Evolutionary conservation across 1,140 invertebrate species (phyloP), one percentile per base, ranked within the genome.

Genomic region (Drosophila santomea): DNA sequence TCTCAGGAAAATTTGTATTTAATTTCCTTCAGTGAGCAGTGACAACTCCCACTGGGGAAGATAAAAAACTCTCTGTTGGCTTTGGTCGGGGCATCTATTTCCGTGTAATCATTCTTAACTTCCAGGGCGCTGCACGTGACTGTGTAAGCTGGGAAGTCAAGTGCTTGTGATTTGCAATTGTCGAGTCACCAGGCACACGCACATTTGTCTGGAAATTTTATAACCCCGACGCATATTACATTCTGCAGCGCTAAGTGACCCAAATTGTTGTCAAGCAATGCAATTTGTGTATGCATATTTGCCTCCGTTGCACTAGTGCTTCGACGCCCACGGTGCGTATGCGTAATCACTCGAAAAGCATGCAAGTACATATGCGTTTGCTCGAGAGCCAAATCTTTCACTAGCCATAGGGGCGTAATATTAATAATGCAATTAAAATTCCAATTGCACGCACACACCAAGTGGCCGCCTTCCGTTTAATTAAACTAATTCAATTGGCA

Each of bases 361-460:
- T 32, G 32, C 32, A 32, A 8, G 28, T 8, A 10, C 58, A 45
- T 54, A 68, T 51, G 36, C 36, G 14, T 14, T 63, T 51, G 43
- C 68, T 56, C 14, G 58, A 67, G 75, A 56, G 64, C 57, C 39
- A 73, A 77, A 67, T 77, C 74, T 61, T 79, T 73, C 75, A 57
- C 38, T 63, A 36, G 56, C 80, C 67, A 32, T 48, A 35, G 51
- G 55, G 58, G 51, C 41, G 32, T 61, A 63, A 71, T 60, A 84
- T 68, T 74, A 84, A 84, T 88, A 89, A 89, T 89, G 80, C 83
- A 88, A 88, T 88, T 88, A 84, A 80, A 78, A 83, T 80, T 67
- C 51, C 75, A 68, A 39, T 32, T 57, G 63, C 67, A 76, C 80
- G 60, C 74, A 78, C 60, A 66, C 55, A 61, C 38, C 43, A 36